Evolutionary conservation across 92 coral and sea anemone genomes (phyloP), one percentile per base, ranked within the genome.

Genomic region (Actinernus sp.): DNA sequence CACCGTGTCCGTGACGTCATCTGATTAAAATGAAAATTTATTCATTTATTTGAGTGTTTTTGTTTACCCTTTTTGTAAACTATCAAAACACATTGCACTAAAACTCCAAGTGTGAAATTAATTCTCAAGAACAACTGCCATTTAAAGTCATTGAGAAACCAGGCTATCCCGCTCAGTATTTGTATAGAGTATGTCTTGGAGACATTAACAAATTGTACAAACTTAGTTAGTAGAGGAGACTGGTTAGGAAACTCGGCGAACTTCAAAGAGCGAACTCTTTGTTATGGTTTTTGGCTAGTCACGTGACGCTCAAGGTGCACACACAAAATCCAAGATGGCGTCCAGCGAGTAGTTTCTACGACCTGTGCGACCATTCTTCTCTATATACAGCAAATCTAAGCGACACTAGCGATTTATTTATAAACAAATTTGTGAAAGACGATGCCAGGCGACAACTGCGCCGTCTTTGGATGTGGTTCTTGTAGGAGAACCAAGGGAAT

Each of bases 391-490:
- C 7, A 14, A 36, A 36, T 7, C 41, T 36, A 7, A 36, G 41
- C 14, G 7, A 36, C 14, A 7, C 14, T 36, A 36, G 14, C 14
- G 14, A 36, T 14, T 36, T 7, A 36, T 7, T 36, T 36, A 7
- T 45, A 9, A 12, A 12, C 5, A 8, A 45, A 45, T 4, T 9
- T 4, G 11, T 45, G 6, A 6, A 4, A 28, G 18, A 73, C 31
- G 14, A 79, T 79, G 79, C 86, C 67, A 0, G 73, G 79, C 18
- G 66, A 28, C 24, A 79, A 79, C 59, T 79, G 85, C 41, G 50
- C 88, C 1, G 82, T 72, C 18, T 57, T 33, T 57, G 88, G 75
- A 34, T 72, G 87, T 55, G 81, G 87, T 25, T 51, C 87, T 1
- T 80, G 65, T 31, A 59, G 87, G 37, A 44, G 74, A 61, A 53